These are phyloP conservation scores for Istiophorus platypterus DNA, from an alignment of 2,113 vertebrate species.

Conservation along the genomic window DNA sequence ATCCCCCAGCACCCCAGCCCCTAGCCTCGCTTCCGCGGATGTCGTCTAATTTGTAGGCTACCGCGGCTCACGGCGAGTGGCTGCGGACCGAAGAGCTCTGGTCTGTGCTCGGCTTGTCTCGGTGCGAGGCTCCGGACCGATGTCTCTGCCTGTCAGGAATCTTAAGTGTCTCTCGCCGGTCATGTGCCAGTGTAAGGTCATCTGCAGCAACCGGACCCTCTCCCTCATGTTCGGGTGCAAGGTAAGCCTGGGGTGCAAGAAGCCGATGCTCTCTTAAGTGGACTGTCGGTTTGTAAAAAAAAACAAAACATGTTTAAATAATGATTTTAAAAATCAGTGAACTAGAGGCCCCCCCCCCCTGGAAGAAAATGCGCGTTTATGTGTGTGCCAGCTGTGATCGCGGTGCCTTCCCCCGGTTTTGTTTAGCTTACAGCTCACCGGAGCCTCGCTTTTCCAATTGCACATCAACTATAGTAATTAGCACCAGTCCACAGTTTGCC, in stretches of 20 bases:
- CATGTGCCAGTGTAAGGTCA: constrained; percentile 90
- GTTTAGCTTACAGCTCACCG: background rate
- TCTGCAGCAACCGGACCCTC: constrained; percentile 89
- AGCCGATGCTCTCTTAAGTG: background rate
- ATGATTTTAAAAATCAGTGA: too few relatives aligned
- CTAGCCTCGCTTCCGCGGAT: constrained; percentile 26
- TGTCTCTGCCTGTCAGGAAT: constrained; percentile 86
- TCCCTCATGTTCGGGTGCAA: constrained; percentile 91
- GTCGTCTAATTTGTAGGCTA: constrained; percentile 26
- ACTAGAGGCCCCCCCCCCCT: too few relatives aligned
- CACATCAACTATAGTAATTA: constrained; percentile 32
- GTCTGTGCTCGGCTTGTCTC: constrained; percentile 45
- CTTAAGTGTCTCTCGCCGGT: constrained; percentile 88
- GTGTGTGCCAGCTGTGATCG: constrained; percentile 7
- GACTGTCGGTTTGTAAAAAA: background rate
- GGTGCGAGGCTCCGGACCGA: constrained; percentile 76
- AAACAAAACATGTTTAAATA: too few relatives aligned
- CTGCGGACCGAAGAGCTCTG: constrained; percentile 62
- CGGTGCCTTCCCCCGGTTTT: background rate
- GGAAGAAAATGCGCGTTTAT: constrained; percentile 11
- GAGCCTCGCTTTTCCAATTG: constrained; percentile 24
- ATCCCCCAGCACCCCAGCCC: background rate
- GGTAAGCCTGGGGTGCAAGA: constrained; percentile 72
- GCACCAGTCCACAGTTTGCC: too few relatives aligned
- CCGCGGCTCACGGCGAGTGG: constrained; percentile 49